Evolutionary conservation across 1,140 invertebrate genomes (phyloP).

Genomic region (Phortica variegata): DNA sequence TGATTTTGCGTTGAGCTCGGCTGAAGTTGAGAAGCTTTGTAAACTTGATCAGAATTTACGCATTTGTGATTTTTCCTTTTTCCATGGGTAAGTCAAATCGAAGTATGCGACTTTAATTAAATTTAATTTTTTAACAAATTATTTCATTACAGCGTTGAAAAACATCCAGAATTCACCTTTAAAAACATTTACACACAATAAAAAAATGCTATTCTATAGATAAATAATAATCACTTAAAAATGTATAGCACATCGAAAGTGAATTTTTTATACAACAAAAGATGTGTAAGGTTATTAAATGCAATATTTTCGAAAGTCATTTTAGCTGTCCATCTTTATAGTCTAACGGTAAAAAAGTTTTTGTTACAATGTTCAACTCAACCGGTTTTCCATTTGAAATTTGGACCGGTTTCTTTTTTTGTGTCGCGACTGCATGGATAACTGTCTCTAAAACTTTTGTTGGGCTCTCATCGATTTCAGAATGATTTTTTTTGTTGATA

Average conservation of each 20-base stretch:
- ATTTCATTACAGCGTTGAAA: conserved; percentile 62
- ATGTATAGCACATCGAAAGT: no score
- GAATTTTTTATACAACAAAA: conserved; percentile 4
- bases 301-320: background rate
- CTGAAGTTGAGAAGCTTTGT: conserved; percentile 62
- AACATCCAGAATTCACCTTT: conserved; percentile 68
- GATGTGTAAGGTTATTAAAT: conserved; percentile 1
- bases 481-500: no score
- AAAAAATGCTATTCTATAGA: conserved; percentile 2
- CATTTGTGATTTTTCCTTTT: conserved; percentile 68
- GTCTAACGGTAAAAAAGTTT: conserved; percentile 33
- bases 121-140: conserved; percentile 1
- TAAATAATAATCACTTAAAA: no score
- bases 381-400: conserved; percentile 30
- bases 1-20: conserved; percentile 62
- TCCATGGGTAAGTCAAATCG: conserved; percentile 52
- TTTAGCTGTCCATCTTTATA: conserved; percentile 18
- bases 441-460: background rate
- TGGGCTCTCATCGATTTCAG: no score
- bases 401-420: conserved; percentile 2
- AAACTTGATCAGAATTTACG: conserved; percentile 66
- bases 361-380: conserved; percentile 45
- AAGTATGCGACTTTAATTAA: background rate
- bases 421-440: background rate
- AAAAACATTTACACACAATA: conserved; percentile 39